A percentile compares a stretch with the other conserved stretches of the same genome.
Evolutionary conservation across 2,113 vertebrate genomes (phyloP).

Genomic region (Numida meleagris): DNA sequence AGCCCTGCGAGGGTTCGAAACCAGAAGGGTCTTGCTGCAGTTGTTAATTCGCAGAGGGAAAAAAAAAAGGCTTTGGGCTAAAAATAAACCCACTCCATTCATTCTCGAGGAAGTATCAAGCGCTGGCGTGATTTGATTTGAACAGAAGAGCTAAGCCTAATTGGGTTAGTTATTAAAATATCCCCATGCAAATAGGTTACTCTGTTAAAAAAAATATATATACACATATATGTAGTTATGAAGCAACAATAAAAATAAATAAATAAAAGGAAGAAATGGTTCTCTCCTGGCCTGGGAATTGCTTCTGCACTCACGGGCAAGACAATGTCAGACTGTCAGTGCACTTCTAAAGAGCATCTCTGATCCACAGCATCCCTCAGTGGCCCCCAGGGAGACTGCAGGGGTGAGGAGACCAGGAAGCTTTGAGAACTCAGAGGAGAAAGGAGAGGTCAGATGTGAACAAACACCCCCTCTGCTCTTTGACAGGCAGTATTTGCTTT

Average conservation of each 20-base stretch:
- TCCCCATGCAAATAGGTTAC: slow-evolving; percentile 52
- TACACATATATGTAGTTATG: background rate
- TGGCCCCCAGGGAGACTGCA: slow-evolving; percentile 41
- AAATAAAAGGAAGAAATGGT: background rate
- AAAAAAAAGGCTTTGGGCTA: slow-evolving; percentile 5
- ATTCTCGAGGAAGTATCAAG: slow-evolving; percentile 32
- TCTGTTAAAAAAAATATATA: slow-evolving; percentile 18
- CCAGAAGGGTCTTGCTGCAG: background rate
- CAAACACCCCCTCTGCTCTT: background rate
- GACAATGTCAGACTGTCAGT: background rate
- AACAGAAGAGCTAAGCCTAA: slow-evolving; percentile 52
- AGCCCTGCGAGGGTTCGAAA: slow-evolving; percentile 21
- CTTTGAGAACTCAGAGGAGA: background rate
- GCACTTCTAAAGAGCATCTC: slow-evolving; percentile 18
- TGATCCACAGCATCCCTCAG: slow-evolving; percentile 54
- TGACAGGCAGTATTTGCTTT: background rate
- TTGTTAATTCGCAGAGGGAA: slow-evolving; percentile 27
- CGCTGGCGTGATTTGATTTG: background rate
- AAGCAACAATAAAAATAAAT: slow-evolving; percentile 1
- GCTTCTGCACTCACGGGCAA: background rate
- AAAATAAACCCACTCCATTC: slow-evolving; percentile 20
- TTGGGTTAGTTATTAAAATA: slow-evolving; percentile 64
- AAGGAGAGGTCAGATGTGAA: background rate
- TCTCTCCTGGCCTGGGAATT: background rate
- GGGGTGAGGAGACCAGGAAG: background rate